Base-by-base conservation (phyloP, 2,797 vertebrate species). In the Phataginus tetradactyla region DNA sequence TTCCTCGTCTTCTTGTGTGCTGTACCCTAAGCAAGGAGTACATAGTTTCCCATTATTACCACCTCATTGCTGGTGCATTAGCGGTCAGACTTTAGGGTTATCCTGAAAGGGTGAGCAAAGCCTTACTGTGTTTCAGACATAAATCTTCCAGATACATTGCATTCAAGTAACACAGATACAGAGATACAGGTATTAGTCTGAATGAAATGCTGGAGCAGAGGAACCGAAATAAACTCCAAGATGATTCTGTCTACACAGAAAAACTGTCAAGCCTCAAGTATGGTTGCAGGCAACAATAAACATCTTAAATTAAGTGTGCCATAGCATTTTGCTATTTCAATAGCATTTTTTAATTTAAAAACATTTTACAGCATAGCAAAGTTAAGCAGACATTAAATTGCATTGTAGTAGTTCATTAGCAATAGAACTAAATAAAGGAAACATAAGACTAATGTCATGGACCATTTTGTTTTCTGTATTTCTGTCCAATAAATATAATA, bases 351-450 rank as follows among this genome's bases (percentile, higher is more conserved):
- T 92, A 25, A 74, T 71, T 83, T 87, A 7, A 57, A 93, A 94
- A 85, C 71, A 53, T 14, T 9, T 49, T 20, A 91, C 21, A 63
- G 39, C 29, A 79, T 51, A 83, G 37, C 20, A 59, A 93, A 94
- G 32, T 63, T 51, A 81, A 69, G 21, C 39, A 85, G 88, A 92
- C 23, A 17, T 20, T 96, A 81, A 63, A 79, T 87, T 89, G 7
- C 27, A 53, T 91, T 2, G 2, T 18, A 32, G 90, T 74, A 89
- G 86, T 96, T 95, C 94, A 94, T n/a, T 2, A 97, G 23, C 57
- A 64, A 66, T 12, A 86, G 64, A 95, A 34, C 59, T 68, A 95
- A 96, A 77, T 90, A 96, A 91, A 96, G 53, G 64, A 96, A 59
- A 90, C 69, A 69, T 34, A 66, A 80, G n/a, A 63, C 32, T 51